Conservation (phyloP, 2,113 vertebrate species). For the Scomber scombrus region DNA sequence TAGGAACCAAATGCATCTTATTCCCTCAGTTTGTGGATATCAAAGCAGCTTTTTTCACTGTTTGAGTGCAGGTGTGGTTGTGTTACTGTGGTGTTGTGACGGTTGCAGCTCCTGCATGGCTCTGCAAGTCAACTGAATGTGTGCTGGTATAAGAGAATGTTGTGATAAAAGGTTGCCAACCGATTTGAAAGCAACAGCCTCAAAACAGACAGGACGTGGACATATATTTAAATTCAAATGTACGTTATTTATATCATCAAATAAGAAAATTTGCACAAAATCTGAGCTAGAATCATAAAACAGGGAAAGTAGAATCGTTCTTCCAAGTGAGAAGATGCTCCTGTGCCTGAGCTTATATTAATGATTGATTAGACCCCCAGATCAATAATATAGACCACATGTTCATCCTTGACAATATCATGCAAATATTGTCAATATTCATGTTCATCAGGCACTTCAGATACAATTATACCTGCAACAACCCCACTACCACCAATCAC, state of each 20-base stretch:
- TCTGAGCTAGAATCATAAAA: not conserved
- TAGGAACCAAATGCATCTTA: not conserved
- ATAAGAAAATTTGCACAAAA: not conserved
- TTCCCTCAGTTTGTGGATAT: not conserved
- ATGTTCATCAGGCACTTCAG: slow-evolving; percentile 42
- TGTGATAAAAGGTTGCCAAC: not conserved
- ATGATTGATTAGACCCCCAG: slow-evolving; percentile 45
- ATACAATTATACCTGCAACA: not conserved
- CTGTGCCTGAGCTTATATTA: slow-evolving; percentile 17
- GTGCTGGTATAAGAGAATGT: not conserved
- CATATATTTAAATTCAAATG: not conserved
- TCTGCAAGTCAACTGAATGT: slow-evolving; percentile 42
- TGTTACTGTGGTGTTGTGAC: slow-evolving; percentile 33
- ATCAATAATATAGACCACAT: slow-evolving; percentile 47
- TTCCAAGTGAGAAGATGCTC: slow-evolving; percentile 18
- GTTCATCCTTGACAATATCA: slow-evolving; percentile 21
- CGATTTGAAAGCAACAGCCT: not conserved
- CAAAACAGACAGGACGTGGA: too few species aligned
- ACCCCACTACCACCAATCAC: not conserved
- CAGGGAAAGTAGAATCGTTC: not conserved
- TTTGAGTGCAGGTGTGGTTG: not conserved
- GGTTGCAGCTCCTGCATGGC: slow-evolving; percentile 65
- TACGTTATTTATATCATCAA: not conserved
- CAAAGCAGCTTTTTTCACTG: not conserved
- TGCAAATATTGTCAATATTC: slow-evolving; percentile 32